Base-by-base conservation (phyloP, 1,140 invertebrate species). In the Mycetomoellerius zeteki region DNA sequence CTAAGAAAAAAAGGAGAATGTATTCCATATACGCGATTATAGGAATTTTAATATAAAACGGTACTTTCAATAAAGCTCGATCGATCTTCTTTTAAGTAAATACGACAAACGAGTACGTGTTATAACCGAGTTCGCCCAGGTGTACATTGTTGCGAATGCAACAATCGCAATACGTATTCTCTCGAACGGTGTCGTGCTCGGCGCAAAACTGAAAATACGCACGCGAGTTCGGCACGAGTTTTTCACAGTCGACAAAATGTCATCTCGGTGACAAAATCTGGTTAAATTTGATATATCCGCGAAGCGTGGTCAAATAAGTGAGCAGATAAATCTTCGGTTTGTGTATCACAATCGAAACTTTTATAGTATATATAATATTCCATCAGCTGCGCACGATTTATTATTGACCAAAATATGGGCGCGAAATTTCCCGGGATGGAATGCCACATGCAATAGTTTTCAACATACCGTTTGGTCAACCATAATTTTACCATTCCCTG, bases 11-110 rank as follows among this genome's bases (percentile, higher is more conserved):
- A 10, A 10, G 8, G 7, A 43, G 37, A 43, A 47, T 12, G 19
- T 54, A 75, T 65, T 27, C 33, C 56, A 12, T 19, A 37, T 3
- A 47, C 12, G 6, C 5, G 12, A 58, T 21, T 47, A 30, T 52
- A 43, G 56, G 19, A 47, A 69, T 71, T 81, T 81, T 37, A 30
- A 69, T 8, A n/a, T 33, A 16, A 37, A 72, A 81, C 24, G 27
- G 27, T 77, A 30, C 64, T 65, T 71, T 64, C 56, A 50, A 37
- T 12, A 56, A 50, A 27, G 58, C 10, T 56, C 56, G 71, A 88
- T 86, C 78, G 73, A 86, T 72, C 72, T 75, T 24, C 64, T 87
- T 90, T 84, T 65, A 86, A 86, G 90, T 71, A 72, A 86, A 91
- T 71, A 72, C 73, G 47, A 86, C 88, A 84, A 90, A 86, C 60